A percentile compares a stretch with the other conserved stretches of the same genome.
Evolutionary conservation across 2,888 invertebrate genomes (phyloP).

Genomic region (Idaea straminata): DNA sequence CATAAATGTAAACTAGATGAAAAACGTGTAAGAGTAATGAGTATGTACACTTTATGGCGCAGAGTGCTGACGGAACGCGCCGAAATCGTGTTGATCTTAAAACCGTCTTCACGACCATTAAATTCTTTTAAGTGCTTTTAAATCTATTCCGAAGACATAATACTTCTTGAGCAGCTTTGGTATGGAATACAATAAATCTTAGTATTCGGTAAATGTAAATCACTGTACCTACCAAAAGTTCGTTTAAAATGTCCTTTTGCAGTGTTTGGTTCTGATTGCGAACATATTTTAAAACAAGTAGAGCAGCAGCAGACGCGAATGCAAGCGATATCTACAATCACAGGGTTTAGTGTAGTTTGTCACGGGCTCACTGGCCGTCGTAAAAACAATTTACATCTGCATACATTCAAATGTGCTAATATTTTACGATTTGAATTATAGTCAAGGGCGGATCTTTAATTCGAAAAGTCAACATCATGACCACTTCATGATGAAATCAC

Average conservation of each 20-base stretch:
- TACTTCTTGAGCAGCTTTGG: slow-evolving; percentile 1
- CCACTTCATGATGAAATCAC: background rate
- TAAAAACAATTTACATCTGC: background rate
- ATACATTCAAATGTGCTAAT: background rate
- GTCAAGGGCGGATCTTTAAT: background rate
- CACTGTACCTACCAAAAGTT: background rate
- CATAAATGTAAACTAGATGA: slow-evolving; percentile 1
- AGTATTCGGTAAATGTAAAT: background rate
- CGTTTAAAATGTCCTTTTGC: background rate
- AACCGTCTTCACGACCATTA: background rate
- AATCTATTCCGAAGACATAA: background rate
- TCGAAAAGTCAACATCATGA: background rate
- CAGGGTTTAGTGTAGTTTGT: background rate
- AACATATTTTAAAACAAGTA: background rate
- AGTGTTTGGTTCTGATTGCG: background rate
- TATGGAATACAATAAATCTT: background rate
- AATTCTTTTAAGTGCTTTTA: background rate
- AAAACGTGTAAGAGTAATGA: background rate
- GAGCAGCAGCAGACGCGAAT: background rate
- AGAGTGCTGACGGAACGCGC: background rate
- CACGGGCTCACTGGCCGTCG: background rate
- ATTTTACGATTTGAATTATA: background rate
- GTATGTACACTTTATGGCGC: background rate
- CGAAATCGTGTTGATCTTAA: background rate
- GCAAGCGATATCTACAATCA: background rate